Conservation (phyloP, 2,888 invertebrate genomes). For the Chirona hameri region DNA sequence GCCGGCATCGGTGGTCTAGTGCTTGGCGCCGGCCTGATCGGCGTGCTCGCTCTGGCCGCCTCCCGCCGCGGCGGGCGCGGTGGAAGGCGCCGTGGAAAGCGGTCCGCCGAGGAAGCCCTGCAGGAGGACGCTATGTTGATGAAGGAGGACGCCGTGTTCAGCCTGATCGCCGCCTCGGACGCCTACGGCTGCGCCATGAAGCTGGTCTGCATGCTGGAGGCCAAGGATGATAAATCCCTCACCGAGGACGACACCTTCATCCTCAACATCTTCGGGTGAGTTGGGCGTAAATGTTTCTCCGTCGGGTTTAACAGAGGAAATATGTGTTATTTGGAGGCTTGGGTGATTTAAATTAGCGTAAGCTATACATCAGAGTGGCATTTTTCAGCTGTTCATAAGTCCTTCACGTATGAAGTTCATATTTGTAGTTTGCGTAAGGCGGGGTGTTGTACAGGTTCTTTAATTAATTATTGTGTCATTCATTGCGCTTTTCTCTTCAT, state of each 20-base stretch:
- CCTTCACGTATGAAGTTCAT: too few species aligned
- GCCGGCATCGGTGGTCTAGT: slow-evolving; percentile 8
- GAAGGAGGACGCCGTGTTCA: background rate
- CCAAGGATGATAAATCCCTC: background rate
- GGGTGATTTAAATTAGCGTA: too few species aligned
- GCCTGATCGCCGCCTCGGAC: slow-evolving; percentile 2
- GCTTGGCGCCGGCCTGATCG: slow-evolving; percentile 7
- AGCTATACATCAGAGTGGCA: too few species aligned
- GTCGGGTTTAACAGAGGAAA: too few species aligned
- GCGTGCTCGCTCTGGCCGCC: background rate
- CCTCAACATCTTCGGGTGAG: slow-evolving; percentile 2
- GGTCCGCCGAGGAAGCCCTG: background rate
- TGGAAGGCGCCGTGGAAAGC: background rate
- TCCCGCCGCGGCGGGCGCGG: background rate
- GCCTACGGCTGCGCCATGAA: slow-evolving; percentile 26
- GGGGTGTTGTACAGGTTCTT: too few species aligned
- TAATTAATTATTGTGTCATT: too few species aligned
- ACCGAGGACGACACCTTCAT: slow-evolving; percentile 6
- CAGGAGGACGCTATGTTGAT: background rate
- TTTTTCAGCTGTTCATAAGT: too few species aligned
- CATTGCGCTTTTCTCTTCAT: too few species aligned
- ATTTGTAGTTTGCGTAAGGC: too few species aligned
- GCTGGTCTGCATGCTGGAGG: slow-evolving; percentile 25
- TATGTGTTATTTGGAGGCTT: too few species aligned
- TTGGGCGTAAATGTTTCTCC: background rate